Evolutionary conservation across 2,113 vertebrate genomes (phyloP).

Genomic region (Urocitellus parryii): DNA sequence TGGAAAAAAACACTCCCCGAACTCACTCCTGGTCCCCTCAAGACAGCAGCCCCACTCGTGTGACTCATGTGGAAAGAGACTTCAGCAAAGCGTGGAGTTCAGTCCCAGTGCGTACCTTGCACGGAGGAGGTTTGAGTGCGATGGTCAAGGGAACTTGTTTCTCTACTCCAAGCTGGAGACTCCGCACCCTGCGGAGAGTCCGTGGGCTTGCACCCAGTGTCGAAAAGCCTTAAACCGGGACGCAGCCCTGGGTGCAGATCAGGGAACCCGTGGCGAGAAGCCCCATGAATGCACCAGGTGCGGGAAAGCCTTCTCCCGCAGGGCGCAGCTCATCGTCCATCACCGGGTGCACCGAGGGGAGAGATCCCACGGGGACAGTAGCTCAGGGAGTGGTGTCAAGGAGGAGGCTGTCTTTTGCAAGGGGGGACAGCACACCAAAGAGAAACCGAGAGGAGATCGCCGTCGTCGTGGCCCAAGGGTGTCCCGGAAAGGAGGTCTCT

Average conservation of each 20-base stretch:
- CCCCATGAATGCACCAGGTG: background rate
- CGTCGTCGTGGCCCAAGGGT: background rate
- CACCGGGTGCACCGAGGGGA: background rate
- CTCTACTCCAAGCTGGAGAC: constrained; percentile 19
- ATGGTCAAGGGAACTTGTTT: background rate
- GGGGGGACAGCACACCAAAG: too few relatives aligned
- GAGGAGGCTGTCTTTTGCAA: too few relatives aligned
- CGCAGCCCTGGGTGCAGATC: background rate
- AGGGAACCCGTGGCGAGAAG: accelerated
- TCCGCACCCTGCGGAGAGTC: accelerated
- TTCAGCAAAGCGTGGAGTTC: accelerated
- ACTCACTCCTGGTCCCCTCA: background rate
- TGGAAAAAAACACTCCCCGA: background rate
- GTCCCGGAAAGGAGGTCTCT: background rate
- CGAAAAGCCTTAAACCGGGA: accelerated
- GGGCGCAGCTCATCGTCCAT: background rate
- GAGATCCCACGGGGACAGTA: background rate
- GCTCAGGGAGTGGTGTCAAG: too few relatives aligned
- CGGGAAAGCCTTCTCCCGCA: background rate
- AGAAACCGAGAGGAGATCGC: too few relatives aligned
- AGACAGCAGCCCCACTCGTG: background rate
- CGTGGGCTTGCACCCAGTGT: background rate
- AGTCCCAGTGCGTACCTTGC: background rate
- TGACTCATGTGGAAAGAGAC: background rate
- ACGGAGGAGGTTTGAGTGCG: background rate